A percentile compares a stretch with the other conserved stretches of the same genome.
Conservation (phyloP, 1,140 invertebrate species). For the Paramacrobiotus metropolitanus region DNA sequence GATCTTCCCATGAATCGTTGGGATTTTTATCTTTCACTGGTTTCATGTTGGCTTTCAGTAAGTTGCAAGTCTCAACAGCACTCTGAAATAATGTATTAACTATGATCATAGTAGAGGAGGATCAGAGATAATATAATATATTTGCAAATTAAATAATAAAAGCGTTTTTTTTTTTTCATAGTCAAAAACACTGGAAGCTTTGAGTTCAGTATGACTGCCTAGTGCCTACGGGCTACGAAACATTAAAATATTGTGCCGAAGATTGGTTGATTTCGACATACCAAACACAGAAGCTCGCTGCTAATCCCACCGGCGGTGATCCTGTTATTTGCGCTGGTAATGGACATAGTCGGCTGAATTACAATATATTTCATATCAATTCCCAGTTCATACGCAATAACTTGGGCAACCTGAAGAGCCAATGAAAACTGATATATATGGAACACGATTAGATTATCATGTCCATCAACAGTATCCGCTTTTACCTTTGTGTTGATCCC, state of each 20-base stretch:
- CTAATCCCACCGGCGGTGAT: constrained; percentile 22
- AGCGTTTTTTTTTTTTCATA: no score
- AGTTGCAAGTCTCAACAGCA: constrained; percentile 39
- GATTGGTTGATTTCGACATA: background rate
- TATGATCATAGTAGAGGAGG: no score
- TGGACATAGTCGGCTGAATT: constrained; percentile 17
- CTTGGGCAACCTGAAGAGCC: constrained; percentile 15
- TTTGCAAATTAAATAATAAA: no score
- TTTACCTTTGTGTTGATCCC: constrained; percentile 39
- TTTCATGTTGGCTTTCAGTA: constrained; percentile 34
- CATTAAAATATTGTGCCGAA: no score
- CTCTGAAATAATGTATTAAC: no score
- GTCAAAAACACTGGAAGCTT: no score
- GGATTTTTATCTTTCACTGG: constrained; percentile 33
- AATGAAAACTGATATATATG: no score
- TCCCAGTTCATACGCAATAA: constrained; percentile 19
- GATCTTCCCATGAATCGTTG: constrained; percentile 30
- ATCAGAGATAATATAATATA: no score
- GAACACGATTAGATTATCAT: no score
- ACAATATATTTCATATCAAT: constrained; percentile 19
- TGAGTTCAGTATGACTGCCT: no score
- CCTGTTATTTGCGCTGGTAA: constrained; percentile 17
- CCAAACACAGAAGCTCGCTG: constrained; percentile 13
- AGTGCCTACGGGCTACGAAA: no score
- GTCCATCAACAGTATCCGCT: no score